Conservation (phyloP, 2,113 vertebrate species). For the Xenus cinereus region DNA sequence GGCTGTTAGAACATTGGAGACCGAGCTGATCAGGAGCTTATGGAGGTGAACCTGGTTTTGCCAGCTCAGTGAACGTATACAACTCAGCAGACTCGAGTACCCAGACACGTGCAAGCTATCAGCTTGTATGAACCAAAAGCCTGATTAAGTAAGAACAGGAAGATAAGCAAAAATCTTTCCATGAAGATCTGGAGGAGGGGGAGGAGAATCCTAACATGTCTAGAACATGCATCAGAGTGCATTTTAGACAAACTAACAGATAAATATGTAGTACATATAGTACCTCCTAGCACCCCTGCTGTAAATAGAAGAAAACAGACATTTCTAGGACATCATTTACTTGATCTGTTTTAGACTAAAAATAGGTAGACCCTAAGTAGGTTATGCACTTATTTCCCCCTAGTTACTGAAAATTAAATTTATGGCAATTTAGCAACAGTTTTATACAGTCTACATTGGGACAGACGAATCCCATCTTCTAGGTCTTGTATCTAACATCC, state of each 20-base stretch:
- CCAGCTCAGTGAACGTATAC: neutral
- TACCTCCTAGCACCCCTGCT: neutral
- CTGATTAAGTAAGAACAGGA: neutral
- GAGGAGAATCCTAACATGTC: neutral
- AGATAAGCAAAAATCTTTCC: neutral
- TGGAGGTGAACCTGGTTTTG: neutral
- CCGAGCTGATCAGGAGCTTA: neutral
- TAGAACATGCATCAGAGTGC: neutral
- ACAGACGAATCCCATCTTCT: neutral
- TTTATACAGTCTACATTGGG: neutral
- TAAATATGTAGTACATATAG: neutral
- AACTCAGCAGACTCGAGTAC: neutral
- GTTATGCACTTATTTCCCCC: neutral
- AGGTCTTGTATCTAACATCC: neutral
- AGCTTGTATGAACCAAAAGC: neutral
- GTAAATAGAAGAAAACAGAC: neutral
- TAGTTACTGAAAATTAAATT: neutral
- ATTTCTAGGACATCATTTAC: conserved; percentile 9
- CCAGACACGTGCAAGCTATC: neutral
- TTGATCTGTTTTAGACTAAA: neutral
- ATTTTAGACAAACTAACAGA: neutral
- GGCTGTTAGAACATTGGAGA: neutral
- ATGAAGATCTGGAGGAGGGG: neutral
- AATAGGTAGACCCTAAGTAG: neutral
- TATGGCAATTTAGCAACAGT: neutral